Evolutionary conservation across 2,797 vertebrate species (phyloP).

Genomic region (Spinus olivaceus): DNA sequence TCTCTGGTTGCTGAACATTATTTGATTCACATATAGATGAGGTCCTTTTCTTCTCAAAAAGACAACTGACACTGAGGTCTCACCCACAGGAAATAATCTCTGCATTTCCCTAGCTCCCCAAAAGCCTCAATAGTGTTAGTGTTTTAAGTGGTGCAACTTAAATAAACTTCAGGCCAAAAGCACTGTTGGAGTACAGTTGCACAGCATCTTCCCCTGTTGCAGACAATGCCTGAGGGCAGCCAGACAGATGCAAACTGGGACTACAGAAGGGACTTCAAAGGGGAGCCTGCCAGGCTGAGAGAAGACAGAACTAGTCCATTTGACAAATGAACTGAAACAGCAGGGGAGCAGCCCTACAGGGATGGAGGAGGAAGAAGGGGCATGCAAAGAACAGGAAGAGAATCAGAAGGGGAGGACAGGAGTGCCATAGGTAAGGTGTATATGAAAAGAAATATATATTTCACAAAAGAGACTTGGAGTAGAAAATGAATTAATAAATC

Average conservation of each 20-base stretch:
- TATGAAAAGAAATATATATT: background rate
- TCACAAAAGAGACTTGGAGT: background rate
- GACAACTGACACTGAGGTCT: background rate
- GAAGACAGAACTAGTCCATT: conserved; percentile 18
- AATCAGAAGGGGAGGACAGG: background rate
- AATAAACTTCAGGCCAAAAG: background rate
- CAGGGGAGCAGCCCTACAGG: background rate
- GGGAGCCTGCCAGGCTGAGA: conserved; percentile 23
- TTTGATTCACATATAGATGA: background rate
- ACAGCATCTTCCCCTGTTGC: background rate
- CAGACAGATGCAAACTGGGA: background rate
- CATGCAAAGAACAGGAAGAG: background rate
- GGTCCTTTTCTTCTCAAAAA: background rate
- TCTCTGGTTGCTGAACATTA: background rate
- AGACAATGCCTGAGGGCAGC: background rate
- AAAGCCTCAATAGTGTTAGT: background rate
- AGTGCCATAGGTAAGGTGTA: background rate
- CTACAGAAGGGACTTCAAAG: conserved; percentile 39
- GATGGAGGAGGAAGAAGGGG: background rate
- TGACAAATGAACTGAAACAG: conserved; percentile 51
- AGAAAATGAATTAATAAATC: background rate
- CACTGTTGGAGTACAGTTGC: background rate
- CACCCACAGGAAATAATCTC: background rate
- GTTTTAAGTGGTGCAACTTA: background rate
- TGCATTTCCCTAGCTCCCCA: background rate